Evolutionary conservation across 2,797 vertebrate species (phyloP).

Genomic region (Labroides dimidiatus): DNA sequence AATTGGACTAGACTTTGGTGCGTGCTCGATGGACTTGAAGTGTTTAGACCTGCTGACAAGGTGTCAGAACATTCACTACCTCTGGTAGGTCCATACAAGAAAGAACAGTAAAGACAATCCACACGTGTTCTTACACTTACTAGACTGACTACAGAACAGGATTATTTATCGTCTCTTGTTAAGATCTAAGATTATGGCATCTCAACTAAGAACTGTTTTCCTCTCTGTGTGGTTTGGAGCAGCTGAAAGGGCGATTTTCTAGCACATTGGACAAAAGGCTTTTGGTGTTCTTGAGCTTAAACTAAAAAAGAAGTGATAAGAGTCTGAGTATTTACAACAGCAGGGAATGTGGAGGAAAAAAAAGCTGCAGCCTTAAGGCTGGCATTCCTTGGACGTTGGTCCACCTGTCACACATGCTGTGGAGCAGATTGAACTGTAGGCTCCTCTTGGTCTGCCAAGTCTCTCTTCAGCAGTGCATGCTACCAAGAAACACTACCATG

Average conservation of each 20-base stretch:
- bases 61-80: conserved; percentile 83
- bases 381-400: conserved; percentile 28
- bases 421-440: background rate
- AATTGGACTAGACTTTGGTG: conserved; percentile 86
- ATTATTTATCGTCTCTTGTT: no score
- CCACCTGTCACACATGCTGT: conserved; percentile 26
- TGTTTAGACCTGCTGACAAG: conserved; percentile 84
- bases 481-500: background rate
- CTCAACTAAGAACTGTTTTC: background rate
- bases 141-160: background rate
- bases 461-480: background rate
- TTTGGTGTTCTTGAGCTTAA: conserved; percentile 10
- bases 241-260: background rate
- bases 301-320: conserved; percentile 16
- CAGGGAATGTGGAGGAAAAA: conserved; percentile 10
- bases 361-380: conserved; percentile 17
- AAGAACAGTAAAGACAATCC: no score
- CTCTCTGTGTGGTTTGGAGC: background rate
- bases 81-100: conserved; percentile 83
- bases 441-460: background rate
- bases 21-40: conserved; percentile 87
- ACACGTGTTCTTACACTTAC: no score
- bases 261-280: background rate
- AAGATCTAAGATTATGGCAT: background rate
- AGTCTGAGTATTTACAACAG: background rate